Percentiles rank a stretch among this genome's conserved stretches.
Conservation (phyloP, 2,888 invertebrate species). For the Hofmannophila pseudospretella region DNA sequence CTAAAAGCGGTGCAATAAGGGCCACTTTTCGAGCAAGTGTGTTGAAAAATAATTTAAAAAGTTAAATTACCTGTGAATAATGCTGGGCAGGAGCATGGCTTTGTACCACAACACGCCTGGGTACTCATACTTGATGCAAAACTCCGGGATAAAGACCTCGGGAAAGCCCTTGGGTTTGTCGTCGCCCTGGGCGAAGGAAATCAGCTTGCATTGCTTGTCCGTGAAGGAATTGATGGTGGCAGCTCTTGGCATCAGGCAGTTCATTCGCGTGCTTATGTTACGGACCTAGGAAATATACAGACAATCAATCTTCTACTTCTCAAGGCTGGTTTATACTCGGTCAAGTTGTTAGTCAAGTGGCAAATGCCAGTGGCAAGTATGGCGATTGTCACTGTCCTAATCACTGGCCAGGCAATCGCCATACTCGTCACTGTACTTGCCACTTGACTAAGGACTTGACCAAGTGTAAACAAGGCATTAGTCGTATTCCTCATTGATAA, state of each 20-base stretch:
- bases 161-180: slow-evolving; percentile 62
- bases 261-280: slow-evolving; percentile 61
- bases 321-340: too few relatives aligned
- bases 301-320: background rate
- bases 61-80: slow-evolving; percentile 83
- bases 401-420: too few relatives aligned
- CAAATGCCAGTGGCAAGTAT: too few relatives aligned
- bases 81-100: slow-evolving; percentile 88
- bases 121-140: slow-evolving; percentile 85
- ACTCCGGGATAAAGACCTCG: slow-evolving; percentile 91
- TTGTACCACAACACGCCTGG: slow-evolving; percentile 91
- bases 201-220: slow-evolving; percentile 51
- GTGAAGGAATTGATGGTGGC: slow-evolving; percentile 49
- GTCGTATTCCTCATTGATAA: too few relatives aligned
- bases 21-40: too few relatives aligned
- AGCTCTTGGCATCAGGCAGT: slow-evolving; percentile 62
- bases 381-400: too few relatives aligned
- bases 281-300: slow-evolving; percentile 43
- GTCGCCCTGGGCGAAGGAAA: slow-evolving; percentile 57
- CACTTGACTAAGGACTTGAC: too few relatives aligned
- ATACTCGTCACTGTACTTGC: too few relatives aligned
- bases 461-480: too few relatives aligned
- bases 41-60: too few relatives aligned
- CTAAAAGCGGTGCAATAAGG: too few relatives aligned
- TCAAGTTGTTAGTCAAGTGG: too few relatives aligned